Base-by-base conservation (phyloP, 2,797 vertebrate genomes). In the Chlorospingus semifuscus region DNA sequence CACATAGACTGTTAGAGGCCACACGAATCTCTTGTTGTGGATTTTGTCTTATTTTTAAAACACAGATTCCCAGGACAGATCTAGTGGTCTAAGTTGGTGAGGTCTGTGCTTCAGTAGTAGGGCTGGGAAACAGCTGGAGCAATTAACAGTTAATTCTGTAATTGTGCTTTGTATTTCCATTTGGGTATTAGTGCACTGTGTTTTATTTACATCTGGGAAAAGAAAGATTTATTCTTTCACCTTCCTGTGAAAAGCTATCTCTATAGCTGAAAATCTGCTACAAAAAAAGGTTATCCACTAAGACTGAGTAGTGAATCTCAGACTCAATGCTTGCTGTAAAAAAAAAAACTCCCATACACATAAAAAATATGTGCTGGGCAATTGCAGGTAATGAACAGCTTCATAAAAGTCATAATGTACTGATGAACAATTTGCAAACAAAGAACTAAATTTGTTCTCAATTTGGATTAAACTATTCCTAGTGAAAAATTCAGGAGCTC, bases 351-450 rank as follows among this genome's bases (percentile, higher is more conserved):
- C 53, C 44, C 66, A 89, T n/a, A 65, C 24, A 22, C 76, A 76
- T 92, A 87, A 90, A 95, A 95, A 69, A 70, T 34, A 87, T 68
- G 70, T 79, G 37, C 70, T 66, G 91, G 80, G 89, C 95, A 94
- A 96, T 49, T 82, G 74, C 46, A 87, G 52, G 70, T 94, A 96
- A 96, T 94, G 87, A 96, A 95, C 85, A 90, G 92, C 93, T 94
- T 94, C 85, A 90, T 88, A 94, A 74, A 94, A 96, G 85, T 68
- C 77, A 50, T 94, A 96, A 97, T 1, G 2, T 85, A 86, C 89
- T 94, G 93, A 95, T 89, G 95, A 96, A 89, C 85, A 94, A 96
- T 95, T 96, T 94, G 93, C 95, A 96, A 97, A 95, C 93, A 95
- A 97, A 94, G 64, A 88, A 82, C 74, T 70, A 87, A 69, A 90